These are phyloP conservation scores for Pollenia griseotomentosa DNA, from an alignment of 2,888 invertebrate species.

Conservation along the genomic window DNA sequence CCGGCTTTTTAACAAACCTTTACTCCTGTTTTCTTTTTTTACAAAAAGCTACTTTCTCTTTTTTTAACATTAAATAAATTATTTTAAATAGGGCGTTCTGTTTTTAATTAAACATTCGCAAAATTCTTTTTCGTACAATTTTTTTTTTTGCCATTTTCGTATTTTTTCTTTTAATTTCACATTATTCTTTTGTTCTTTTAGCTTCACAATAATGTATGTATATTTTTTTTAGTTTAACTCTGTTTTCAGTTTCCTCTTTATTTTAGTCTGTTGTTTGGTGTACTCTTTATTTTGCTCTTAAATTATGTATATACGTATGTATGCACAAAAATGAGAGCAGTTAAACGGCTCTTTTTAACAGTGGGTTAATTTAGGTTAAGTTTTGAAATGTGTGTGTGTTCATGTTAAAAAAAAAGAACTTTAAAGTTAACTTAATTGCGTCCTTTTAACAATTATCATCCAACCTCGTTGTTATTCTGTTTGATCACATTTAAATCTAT, in stretches of 20 bases:
- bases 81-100: slow-evolving; percentile 50
- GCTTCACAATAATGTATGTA: slow-evolving; percentile 1
- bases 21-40: slow-evolving; percentile 47
- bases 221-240: too few species aligned
- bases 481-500: too few species aligned
- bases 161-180: slow-evolving; percentile 28
- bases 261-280: too few species aligned
- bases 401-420: not conserved
- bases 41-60: slow-evolving; percentile 60
- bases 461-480: too few species aligned
- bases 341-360: slow-evolving; percentile 22
- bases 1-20: slow-evolving; percentile 63
- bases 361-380: slow-evolving; percentile 55
- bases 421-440: too few species aligned
- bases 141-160: slow-evolving; percentile 30
- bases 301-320: too few species aligned
- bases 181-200: slow-evolving; percentile 59
- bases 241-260: slow-evolving; percentile 19
- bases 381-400: slow-evolving; percentile 36
- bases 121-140: not conserved
- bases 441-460: not conserved
- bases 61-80: not conserved
- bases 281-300: too few species aligned
- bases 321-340: slow-evolving; percentile 6
- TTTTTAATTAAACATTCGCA: slow-evolving; percentile 33